Evolutionary conservation across 1,140 invertebrate species (phyloP).

Genomic region (Bombus superbus): DNA sequence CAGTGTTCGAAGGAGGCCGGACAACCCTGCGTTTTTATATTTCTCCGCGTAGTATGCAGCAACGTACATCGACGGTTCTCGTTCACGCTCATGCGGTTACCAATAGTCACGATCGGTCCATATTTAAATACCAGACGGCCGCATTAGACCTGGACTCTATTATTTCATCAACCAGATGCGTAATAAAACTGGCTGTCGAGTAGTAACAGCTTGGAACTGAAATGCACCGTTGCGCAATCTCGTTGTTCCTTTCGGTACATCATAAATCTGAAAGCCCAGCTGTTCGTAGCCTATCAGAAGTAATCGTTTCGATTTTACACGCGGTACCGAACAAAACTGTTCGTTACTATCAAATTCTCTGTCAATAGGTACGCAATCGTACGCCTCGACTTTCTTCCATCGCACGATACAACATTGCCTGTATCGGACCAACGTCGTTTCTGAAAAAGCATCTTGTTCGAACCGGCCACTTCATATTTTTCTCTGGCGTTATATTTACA

Average conservation of each 20-base stretch:
- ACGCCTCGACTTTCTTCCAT: neutral
- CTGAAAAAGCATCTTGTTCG: neutral
- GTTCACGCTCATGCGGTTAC: conserved; percentile 42
- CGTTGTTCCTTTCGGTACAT: conserved; percentile 44
- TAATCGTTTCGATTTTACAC: neutral
- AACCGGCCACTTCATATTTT: conserved; percentile 31
- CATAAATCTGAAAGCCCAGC: conserved; percentile 49
- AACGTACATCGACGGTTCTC: conserved; percentile 36
- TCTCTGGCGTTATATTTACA: neutral
- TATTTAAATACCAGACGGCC: conserved; percentile 48
- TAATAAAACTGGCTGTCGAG: conserved; percentile 53
- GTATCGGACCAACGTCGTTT: neutral
- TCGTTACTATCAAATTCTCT: neutral
- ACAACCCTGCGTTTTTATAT: conserved; percentile 47
- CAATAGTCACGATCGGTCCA: conserved; percentile 43
- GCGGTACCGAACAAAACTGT: neutral
- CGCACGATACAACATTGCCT: neutral
- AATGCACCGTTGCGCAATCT: conserved; percentile 34
- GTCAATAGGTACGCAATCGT: neutral
- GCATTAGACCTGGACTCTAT: conserved; percentile 52
- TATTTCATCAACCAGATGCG: conserved; percentile 61
- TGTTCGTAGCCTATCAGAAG: neutral
- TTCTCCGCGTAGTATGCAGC: neutral
- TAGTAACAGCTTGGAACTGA: conserved; percentile 20
- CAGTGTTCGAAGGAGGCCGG: neutral